These are phyloP conservation scores for Lophotriccus pileatus DNA, from an alignment of 2,797 vertebrate genomes.

Conservation along the genomic window DNA sequence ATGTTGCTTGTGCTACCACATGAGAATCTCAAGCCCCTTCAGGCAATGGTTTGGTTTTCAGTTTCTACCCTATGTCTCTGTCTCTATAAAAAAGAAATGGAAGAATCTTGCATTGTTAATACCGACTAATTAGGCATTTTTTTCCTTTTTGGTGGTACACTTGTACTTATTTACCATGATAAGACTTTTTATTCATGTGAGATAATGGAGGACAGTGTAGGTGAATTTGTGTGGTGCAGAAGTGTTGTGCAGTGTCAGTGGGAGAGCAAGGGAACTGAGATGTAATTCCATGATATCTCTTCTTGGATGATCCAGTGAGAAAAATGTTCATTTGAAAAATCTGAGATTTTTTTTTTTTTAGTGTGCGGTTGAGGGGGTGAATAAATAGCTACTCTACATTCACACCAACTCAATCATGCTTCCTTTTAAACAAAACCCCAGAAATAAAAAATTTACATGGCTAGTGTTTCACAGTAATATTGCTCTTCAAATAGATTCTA, in stretches of 20 bases:
- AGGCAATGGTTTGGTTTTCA: background rate
- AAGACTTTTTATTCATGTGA: background rate
- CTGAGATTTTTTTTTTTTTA: background rate
- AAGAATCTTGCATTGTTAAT: background rate
- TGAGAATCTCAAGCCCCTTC: background rate
- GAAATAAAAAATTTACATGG: background rate
- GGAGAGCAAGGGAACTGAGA: background rate
- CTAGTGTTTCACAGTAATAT: background rate
- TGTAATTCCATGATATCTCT: background rate
- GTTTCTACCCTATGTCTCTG: background rate
- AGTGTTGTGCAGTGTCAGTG: background rate
- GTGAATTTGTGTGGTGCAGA: background rate
- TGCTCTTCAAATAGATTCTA: slow-evolving; percentile 1
- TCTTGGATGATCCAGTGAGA: background rate
- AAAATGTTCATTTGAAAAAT: background rate
- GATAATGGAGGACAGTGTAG: background rate
- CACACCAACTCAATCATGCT: background rate
- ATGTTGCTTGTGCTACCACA: fast-evolving
- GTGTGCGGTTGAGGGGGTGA: background rate
- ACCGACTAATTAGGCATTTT: background rate
- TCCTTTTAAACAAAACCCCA: background rate
- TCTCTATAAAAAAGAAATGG: background rate
- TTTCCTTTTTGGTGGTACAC: background rate
- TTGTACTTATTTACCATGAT: background rate
- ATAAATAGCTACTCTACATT: background rate